Percentiles rank a stretch among this genome's conserved stretches.
Conservation (phyloP, 2,888 invertebrate species). For the Petrophora chlorosata region DNA sequence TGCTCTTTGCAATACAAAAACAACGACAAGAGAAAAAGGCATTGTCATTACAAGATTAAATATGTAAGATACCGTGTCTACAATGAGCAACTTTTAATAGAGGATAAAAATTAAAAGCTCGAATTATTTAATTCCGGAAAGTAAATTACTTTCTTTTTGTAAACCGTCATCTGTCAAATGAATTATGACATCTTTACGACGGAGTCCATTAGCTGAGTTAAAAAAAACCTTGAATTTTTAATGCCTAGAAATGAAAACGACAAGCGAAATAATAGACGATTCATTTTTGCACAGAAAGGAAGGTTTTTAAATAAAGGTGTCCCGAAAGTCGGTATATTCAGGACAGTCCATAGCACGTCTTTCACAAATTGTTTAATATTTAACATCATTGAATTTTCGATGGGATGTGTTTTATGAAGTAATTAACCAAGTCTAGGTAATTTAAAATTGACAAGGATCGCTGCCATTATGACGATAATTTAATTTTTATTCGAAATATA, state of each 20-base stretch:
- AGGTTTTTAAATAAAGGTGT: constrained; percentile 4
- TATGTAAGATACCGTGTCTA: constrained; percentile 36
- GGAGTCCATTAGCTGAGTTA: constrained; percentile 61
- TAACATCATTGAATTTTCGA: too few species aligned
- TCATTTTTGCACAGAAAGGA: constrained; percentile 19
- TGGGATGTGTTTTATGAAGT: too few species aligned
- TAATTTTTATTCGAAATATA: too few species aligned
- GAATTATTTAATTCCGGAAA: constrained; percentile 55
- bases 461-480: too few species aligned
- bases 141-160: constrained; percentile 55
- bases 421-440: too few species aligned
- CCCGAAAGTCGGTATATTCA: not conserved
- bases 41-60: constrained; percentile 37
- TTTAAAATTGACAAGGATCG: too few species aligned
- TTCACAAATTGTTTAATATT: too few species aligned
- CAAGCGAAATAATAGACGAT: constrained; percentile 29
- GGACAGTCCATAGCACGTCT: too few species aligned
- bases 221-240: constrained; percentile 51
- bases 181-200: constrained; percentile 62
- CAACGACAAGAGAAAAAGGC: constrained; percentile 6
- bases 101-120: constrained; percentile 53
- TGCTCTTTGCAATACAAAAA: not conserved
- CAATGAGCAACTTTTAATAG: constrained; percentile 39
- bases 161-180: constrained; percentile 64
- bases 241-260: constrained; percentile 38